Conservation (phyloP, 2,888 invertebrate species). For the Pristionchus japonicus region DNA sequence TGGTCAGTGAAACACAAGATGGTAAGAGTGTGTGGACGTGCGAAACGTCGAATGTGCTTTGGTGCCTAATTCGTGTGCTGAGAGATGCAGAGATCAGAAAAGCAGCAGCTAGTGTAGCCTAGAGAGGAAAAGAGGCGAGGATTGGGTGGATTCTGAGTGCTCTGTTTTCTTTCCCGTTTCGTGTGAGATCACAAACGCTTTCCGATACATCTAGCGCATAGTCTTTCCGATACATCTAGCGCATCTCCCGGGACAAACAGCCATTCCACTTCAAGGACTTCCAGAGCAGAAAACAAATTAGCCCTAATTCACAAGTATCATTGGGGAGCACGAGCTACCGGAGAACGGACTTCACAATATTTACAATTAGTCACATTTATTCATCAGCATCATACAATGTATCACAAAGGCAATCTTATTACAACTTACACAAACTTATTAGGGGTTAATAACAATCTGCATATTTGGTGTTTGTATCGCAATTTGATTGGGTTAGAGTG, state of each 20-base stretch:
- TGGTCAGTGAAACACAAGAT: not conserved
- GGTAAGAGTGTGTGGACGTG: not conserved
- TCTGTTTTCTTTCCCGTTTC: not conserved
- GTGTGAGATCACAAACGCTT: not conserved
- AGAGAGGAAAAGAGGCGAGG: not conserved
- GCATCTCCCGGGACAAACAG: not conserved
- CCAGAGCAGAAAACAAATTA: too few species aligned
- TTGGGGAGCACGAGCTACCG: not conserved
- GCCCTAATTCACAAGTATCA: not conserved
- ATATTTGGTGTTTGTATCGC: conserved; percentile 5
- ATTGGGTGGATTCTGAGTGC: not conserved
- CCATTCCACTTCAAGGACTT: not conserved
- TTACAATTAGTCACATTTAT: not conserved
- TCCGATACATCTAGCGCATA: not conserved
- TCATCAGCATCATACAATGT: conserved; percentile 12
- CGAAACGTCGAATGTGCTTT: not conserved
- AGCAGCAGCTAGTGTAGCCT: not conserved
- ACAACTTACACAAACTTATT: not conserved
- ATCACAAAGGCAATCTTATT: not conserved
- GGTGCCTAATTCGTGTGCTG: not conserved
- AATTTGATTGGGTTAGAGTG: not conserved
- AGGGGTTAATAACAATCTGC: not conserved
- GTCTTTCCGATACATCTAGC: not conserved
- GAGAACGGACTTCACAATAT: not conserved
- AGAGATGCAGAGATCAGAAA: not conserved